A percentile compares a stretch with the other conserved stretches of the same genome.
Conservation (phyloP, 1,140 invertebrate species). For the Trichonephila clavata region DNA sequence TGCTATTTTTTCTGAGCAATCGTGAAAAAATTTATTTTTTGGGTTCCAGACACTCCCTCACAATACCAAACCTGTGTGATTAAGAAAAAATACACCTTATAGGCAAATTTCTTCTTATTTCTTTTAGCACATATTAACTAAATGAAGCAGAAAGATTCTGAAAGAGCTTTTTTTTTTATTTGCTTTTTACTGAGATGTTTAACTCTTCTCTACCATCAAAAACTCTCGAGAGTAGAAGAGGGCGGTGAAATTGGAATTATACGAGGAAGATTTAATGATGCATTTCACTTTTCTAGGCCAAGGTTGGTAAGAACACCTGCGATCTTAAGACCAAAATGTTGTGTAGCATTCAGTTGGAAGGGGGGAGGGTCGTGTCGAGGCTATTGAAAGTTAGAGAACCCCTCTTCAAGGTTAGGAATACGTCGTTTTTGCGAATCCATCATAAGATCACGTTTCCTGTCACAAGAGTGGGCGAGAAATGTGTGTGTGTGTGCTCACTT, state of each 20-base stretch:
- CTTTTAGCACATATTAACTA: not conserved
- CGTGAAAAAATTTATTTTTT: not conserved
- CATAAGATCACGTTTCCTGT: slow-evolving; percentile 38
- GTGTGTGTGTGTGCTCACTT: too few relatives aligned
- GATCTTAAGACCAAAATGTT: slow-evolving; percentile 6
- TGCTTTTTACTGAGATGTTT: slow-evolving; percentile 6
- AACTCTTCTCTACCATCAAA: slow-evolving; percentile 29
- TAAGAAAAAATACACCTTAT: not conserved
- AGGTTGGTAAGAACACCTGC: slow-evolving; percentile 68
- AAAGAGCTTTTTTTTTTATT: not conserved
- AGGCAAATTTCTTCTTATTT: not conserved
- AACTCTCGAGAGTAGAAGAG: slow-evolving; percentile 37
- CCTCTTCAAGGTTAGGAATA: slow-evolving; percentile 53
- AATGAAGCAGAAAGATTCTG: not conserved
- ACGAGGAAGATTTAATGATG: slow-evolving; percentile 73
- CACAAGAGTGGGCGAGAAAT: slow-evolving; percentile 38
- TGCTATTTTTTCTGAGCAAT: not conserved
- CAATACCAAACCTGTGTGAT: not conserved
- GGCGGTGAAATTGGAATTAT: slow-evolving; percentile 61
- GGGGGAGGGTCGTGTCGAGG: slow-evolving; percentile 39
- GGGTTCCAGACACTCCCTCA: not conserved
- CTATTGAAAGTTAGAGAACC: slow-evolving; percentile 41
- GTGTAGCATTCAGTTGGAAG: not conserved
- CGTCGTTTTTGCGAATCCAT: slow-evolving; percentile 50
- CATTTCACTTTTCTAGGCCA: slow-evolving; percentile 67